These are phyloP conservation scores for Papilio glaucus DNA, from an alignment of 1,140 invertebrate species.

Conservation along the genomic window DNA sequence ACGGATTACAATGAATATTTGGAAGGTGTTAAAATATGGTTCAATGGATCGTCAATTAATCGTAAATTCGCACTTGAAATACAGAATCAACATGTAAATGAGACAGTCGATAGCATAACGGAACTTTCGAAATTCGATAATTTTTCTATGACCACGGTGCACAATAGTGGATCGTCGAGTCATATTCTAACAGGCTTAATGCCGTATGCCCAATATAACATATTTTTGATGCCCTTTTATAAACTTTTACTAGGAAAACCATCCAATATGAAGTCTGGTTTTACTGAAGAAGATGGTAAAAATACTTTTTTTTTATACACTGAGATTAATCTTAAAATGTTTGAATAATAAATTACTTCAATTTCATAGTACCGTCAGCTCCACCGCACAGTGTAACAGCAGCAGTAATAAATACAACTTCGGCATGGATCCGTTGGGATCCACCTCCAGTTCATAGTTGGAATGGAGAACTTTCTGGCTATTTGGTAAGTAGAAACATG, in stretches of 20 bases:
- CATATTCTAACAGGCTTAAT: conserved; percentile 86
- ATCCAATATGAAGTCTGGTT: conserved; percentile 89
- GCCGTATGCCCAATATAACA: conserved; percentile 89
- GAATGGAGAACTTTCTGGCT: conserved; percentile 92
- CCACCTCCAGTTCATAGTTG: conserved; percentile 88
- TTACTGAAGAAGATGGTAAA: conserved; percentile 91
- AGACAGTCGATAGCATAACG: conserved; percentile 61
- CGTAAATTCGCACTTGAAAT: conserved; percentile 60
- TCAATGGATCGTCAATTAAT: conserved; percentile 88
- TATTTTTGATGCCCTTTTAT: conserved; percentile 92
- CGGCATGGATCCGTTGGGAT: conserved; percentile 89
- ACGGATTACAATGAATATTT: conserved; percentile 85
- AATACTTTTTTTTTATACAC: not conserved
- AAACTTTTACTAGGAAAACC: conserved; percentile 90
- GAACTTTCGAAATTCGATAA: conserved; percentile 74
- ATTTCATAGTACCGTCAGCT: conserved; percentile 83
- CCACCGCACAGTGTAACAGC: conserved; percentile 90
- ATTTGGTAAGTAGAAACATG: conserved; percentile 88
- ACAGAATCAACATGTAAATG: conserved; percentile 61
- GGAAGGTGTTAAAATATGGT: conserved; percentile 96
- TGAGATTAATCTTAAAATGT: not conserved
- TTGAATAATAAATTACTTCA: conserved; percentile 16
- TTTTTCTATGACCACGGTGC: conserved; percentile 86
- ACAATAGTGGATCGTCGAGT: conserved; percentile 85
- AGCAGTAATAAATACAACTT: conserved; percentile 89